A percentile compares a stretch with the other conserved stretches of the same genome.
phyloP scores from a whole-genome alignment of 30 jellyfish, hydroid and myxozoan species.

The Chironex yamaguchii region DNA sequence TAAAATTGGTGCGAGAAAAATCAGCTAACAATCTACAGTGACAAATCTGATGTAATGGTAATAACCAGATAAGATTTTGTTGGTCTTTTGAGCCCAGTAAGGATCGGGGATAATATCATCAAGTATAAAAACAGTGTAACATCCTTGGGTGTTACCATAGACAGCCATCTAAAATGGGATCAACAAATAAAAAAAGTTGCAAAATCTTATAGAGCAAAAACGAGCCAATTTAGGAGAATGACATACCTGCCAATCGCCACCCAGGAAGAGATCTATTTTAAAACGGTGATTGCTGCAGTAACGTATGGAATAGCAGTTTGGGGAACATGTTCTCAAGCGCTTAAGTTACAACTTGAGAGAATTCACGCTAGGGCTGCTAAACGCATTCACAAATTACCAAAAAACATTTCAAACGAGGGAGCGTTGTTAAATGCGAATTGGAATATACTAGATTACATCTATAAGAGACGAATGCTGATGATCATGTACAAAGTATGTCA shows the following conservation, averaged over 20 bases:
- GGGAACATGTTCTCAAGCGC: conserved; percentile 18
- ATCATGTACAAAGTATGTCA: no score
- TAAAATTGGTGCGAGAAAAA: conserved; percentile 21
- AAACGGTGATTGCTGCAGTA: conserved; percentile 1
- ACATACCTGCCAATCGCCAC: no score
- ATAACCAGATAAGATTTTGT: conserved; percentile 19
- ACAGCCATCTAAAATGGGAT: conserved; percentile 36
- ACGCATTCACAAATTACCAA: no score
- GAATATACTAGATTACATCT: conserved; percentile 40
- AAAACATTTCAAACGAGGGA: conserved; percentile 22
- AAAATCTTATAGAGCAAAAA: background rate
- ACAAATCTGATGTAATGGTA: no score
- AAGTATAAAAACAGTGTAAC: conserved; percentile 18
- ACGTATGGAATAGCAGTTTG: conserved; percentile 10
- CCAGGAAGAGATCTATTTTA: conserved; percentile 4
- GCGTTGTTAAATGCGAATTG: conserved; percentile 41
- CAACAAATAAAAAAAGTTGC: conserved; percentile 18
- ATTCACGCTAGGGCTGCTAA: conserved; percentile 17
- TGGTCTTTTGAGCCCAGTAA: conserved; percentile 42
- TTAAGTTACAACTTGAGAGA: conserved; percentile 5
- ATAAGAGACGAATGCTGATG: no score
- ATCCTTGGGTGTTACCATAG: conserved; percentile 38
- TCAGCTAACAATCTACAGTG: conserved; percentile 37
- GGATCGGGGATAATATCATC: background rate
- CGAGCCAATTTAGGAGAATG: no score